phyloP scores from a whole-genome alignment of 2,797 vertebrate species.

The Steatocranus sp. region DNA sequence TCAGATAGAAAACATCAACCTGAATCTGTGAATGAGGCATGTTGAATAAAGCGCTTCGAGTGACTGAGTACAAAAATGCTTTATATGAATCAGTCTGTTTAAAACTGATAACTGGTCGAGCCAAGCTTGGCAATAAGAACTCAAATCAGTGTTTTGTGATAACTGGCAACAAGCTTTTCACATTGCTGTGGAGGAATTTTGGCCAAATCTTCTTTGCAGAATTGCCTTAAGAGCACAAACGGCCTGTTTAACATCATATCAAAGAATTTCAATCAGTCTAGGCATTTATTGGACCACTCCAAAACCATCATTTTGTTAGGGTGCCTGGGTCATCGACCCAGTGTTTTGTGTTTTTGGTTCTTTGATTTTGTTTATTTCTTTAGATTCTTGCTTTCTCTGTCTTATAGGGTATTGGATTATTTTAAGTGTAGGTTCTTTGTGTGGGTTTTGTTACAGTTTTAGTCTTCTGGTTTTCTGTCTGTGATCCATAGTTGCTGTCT shows the following conservation, averaged over 20 bases:
- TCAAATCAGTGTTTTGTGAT: neutral
- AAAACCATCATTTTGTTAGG: neutral
- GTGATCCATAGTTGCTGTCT: neutral
- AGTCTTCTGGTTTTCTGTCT: neutral
- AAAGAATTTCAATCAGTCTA: neutral
- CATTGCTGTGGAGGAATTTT: accelerated
- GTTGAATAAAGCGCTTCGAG: neutral
- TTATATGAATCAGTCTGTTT: neutral
- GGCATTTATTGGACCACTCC: neutral
- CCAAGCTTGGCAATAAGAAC: neutral
- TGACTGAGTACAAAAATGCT: neutral
- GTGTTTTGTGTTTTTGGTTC: neutral
- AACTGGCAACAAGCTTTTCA: neutral
- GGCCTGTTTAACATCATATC: neutral
- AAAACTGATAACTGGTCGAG: neutral
- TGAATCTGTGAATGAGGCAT: neutral
- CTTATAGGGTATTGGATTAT: neutral
- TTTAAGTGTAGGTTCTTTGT: neutral
- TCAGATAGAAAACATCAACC: neutral
- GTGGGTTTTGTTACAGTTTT: neutral
- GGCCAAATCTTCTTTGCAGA: neutral
- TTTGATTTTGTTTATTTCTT: neutral
- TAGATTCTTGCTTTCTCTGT: neutral
- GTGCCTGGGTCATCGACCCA: neutral
- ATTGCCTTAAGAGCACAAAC: neutral